Percentiles rank a stretch among this genome's conserved stretches.
phyloP scores from a whole-genome alignment of 2,888 invertebrate species.

The Spisula subtruncata region DNA sequence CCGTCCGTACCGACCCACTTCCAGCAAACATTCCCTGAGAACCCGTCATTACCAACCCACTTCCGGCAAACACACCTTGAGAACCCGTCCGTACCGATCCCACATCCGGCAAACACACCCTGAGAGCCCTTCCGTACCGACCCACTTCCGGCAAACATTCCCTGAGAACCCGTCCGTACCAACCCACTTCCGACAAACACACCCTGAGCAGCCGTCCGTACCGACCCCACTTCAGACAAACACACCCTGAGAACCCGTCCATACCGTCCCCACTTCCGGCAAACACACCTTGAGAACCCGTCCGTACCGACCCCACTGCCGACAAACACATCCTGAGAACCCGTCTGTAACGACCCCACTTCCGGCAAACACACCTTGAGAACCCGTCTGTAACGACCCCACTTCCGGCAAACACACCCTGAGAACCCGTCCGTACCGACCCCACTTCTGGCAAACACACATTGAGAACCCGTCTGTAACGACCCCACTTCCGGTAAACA shows the following conservation, averaged over 20 bases:
- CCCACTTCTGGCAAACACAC: no score
- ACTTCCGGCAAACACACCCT: constrained; percentile 75
- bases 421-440: constrained; percentile 13
- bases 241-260: constrained; percentile 68
- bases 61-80: constrained; percentile 76
- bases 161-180: constrained; percentile 52
- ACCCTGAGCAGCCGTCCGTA: constrained; percentile 64
- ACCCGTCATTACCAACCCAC: constrained; percentile 68
- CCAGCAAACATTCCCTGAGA: constrained; percentile 75
- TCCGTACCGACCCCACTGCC: constrained; percentile 72
- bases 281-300: constrained; percentile 60
- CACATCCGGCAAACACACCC: no score
- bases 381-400: constrained; percentile 71
- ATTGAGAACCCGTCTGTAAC: constrained; percentile 69
- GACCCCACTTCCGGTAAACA: constrained; percentile 73
- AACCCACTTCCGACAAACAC: no score
- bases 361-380: constrained; percentile 37
- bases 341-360: no score
- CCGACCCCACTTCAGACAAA: constrained; percentile 74
- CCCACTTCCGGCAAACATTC: constrained; percentile 75
- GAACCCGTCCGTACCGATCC: no score
- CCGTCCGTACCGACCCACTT: constrained; percentile 69
- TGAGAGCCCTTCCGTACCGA: constrained; percentile 69
- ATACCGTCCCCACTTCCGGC: no score
- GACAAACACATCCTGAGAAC: constrained; percentile 72